phyloP scores from a whole-genome alignment of 2,888 invertebrate genomes.

The Lathronympha strigana region DNA sequence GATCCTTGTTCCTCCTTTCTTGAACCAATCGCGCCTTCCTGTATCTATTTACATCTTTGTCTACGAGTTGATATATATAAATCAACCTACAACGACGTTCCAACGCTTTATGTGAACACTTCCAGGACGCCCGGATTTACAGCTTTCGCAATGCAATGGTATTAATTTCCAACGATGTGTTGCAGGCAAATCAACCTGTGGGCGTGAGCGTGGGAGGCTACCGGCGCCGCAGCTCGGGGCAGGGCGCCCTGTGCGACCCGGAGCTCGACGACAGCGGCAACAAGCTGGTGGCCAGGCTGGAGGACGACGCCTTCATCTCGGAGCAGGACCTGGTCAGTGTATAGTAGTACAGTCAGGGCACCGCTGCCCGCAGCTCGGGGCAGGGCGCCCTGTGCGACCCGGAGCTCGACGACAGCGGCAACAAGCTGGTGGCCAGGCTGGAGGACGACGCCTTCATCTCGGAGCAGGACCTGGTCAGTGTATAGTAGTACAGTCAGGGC shows the following conservation, averaged over 20 bases:
- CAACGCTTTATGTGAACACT: too few species aligned
- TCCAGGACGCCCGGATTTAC: too few species aligned
- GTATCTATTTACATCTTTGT: too few species aligned
- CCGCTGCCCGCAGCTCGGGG: slow-evolving; percentile 75
- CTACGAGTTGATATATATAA: too few species aligned
- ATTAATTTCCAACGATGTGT: too few species aligned
- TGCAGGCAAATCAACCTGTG: slow-evolving; percentile 76
- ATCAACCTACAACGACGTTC: too few species aligned
- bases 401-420: slow-evolving; percentile 79
- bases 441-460: slow-evolving; percentile 83
- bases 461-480: slow-evolving; percentile 79
- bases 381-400: slow-evolving; percentile 76
- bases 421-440: slow-evolving; percentile 78
- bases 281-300: slow-evolving; percentile 78
- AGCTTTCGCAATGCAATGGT: too few species aligned
- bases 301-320: slow-evolving; percentile 81
- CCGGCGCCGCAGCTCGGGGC: slow-evolving; percentile 75
- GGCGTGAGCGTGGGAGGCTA: slow-evolving; percentile 70
- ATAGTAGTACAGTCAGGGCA: slow-evolving; percentile 53
- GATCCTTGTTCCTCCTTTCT: too few species aligned
- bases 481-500: slow-evolving; percentile 51
- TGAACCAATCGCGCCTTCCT: too few species aligned
- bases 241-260: slow-evolving; percentile 74
- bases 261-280: slow-evolving; percentile 81
- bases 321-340: slow-evolving; percentile 79